These are phyloP conservation scores for Drosophila arawakana DNA, from an alignment of 1,140 invertebrate species.

Conservation along the genomic window DNA sequence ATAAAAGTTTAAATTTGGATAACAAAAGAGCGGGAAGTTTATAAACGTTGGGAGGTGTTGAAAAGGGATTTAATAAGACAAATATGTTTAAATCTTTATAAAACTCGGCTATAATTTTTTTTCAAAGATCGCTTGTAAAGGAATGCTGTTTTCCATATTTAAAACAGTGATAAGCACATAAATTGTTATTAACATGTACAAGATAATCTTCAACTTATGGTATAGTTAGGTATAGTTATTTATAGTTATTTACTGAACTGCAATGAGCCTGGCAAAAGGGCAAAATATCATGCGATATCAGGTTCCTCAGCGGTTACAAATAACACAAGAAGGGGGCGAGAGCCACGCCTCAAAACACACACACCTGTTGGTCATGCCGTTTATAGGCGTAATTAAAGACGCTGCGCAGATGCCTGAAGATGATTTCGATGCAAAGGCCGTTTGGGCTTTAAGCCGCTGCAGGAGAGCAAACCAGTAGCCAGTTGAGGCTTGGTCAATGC, in stretches of 20 bases:
- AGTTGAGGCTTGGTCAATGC: conserved; percentile 34
- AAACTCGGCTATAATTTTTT: no score
- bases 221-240: neutral
- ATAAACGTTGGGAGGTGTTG: no score
- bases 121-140: neutral
- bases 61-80: no score
- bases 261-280: conserved; percentile 11
- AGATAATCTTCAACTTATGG: conserved; percentile 6
- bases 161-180: neutral
- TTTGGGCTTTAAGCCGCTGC: conserved; percentile 24
- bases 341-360: conserved; percentile 30
- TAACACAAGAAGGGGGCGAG: conserved; percentile 16
- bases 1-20: conserved; percentile 5
- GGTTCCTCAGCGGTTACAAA: conserved; percentile 1
- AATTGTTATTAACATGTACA: neutral
- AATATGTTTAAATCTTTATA: no score
- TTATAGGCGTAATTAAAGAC: conserved; percentile 58
- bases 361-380: conserved; percentile 33
- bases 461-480: conserved; percentile 24
- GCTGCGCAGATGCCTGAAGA: conserved; percentile 21
- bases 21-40: no score
- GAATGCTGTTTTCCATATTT: conserved; percentile 2
- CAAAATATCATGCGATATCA: conserved; percentile 9
- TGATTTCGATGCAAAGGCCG: conserved; percentile 42
- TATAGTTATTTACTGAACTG: conserved; percentile 7